Percentiles rank a stretch among this genome's conserved stretches.
Evolutionary conservation across 1,140 invertebrate genomes (phyloP).

Genomic region (Paraescarpia echinospica): DNA sequence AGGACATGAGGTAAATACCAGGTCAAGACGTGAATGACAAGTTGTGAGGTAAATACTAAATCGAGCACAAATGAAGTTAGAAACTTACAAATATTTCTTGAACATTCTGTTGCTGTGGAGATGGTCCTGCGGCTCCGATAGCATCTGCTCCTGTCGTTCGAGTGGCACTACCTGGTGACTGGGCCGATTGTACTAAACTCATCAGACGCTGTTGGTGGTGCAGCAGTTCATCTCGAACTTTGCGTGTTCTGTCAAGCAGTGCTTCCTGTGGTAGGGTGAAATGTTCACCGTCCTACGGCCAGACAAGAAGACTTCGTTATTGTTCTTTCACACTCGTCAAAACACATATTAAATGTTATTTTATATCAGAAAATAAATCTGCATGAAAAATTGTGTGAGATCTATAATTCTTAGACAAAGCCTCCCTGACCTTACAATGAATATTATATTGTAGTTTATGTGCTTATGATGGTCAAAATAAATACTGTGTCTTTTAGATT

Average conservation of each 20-base stretch:
- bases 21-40: neutral
- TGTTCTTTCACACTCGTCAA: neutral
- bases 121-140: neutral
- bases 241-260: slow-evolving; percentile 32
- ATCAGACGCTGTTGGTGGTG: neutral
- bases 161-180: neutral
- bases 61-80: neutral
- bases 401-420: too few species aligned
- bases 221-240: slow-evolving; percentile 40
- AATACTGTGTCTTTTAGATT: too few species aligned
- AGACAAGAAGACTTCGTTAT: neutral
- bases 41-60: neutral
- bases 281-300: slow-evolving; percentile 47
- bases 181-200: neutral
- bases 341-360: too few species aligned
- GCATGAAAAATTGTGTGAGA: too few species aligned
- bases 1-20: too few species aligned
- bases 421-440: too few species aligned
- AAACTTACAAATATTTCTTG: neutral
- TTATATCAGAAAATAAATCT: too few species aligned
- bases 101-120: neutral
- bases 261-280: slow-evolving; percentile 38
- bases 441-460: too few species aligned
- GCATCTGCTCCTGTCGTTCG: neutral
- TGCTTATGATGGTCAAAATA: too few species aligned